phyloP scores from a whole-genome alignment of 2,797 vertebrate genomes.

The Serranus cabrilla region DNA sequence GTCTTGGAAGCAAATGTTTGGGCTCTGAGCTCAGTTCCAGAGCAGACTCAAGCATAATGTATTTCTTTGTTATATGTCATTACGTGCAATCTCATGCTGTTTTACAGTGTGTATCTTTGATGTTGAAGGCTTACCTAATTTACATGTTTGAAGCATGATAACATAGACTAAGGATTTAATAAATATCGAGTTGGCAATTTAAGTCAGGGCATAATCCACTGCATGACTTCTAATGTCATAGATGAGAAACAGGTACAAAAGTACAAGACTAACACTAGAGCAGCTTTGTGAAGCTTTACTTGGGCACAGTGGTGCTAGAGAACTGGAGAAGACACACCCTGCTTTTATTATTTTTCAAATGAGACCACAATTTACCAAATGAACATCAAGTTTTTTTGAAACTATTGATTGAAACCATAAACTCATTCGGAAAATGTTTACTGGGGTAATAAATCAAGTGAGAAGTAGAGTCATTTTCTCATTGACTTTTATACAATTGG shows the following conservation, averaged over 20 bases:
- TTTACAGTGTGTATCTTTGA: constrained; percentile 48
- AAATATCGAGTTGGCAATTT: background rate
- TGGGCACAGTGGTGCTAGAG: background rate
- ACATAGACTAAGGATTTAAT: background rate
- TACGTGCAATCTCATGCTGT: constrained; percentile 28
- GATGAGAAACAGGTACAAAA: constrained; percentile 10
- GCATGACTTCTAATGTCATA: constrained; percentile 11
- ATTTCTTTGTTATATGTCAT: constrained; percentile 52
- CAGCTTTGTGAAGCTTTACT: background rate
- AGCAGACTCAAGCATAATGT: constrained; percentile 42
- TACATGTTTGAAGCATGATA: background rate
- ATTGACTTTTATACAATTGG: too few relatives aligned
- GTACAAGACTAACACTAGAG: background rate
- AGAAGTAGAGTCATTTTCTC: too few relatives aligned
- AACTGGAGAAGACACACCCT: too few relatives aligned
- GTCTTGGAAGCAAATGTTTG: constrained; percentile 66
- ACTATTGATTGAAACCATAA: too few relatives aligned
- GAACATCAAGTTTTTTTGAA: too few relatives aligned
- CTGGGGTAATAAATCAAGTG: too few relatives aligned
- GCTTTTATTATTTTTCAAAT: too few relatives aligned
- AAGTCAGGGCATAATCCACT: background rate
- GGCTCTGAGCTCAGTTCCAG: constrained; percentile 63
- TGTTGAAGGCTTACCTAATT: constrained; percentile 10
- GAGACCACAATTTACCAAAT: too few relatives aligned
- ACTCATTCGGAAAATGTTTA: too few relatives aligned